Base-by-base conservation (phyloP, 2,888 invertebrate genomes). In the Boloria euphrosyne region DNA sequence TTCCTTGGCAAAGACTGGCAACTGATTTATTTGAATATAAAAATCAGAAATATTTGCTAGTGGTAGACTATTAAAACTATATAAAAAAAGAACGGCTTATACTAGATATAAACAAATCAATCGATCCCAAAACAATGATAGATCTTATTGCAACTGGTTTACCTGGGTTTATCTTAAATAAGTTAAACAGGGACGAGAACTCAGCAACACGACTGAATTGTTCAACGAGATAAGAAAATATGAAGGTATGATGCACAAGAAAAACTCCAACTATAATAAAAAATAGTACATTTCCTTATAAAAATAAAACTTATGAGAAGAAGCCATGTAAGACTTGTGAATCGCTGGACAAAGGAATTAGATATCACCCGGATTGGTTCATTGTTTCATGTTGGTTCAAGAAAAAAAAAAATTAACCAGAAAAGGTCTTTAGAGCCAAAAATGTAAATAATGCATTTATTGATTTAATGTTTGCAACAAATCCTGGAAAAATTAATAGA, bases 21-120 rank as follows among this genome's bases (percentile, higher is more conserved):
- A 22, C 22, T 22, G 22, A 22, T 22, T 22, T 22, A 22, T 22
- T 22, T 22, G 22, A 22, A 22, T 22, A 22, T 22, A 22, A 22
- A 22, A 22, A 22, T 22, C 22, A 22, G 22, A 22, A 22, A 22
- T 22, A 22, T 22, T 22, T 22, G 22, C 22, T 22, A 22, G 22
- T 22, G 3, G 22, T 22, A 22, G 22, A 22, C 22, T 22, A 22
- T 22, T 22, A 22, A 27, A n/a, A n/a, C n/a, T n/a, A n/a, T 0
- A 14, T 75, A 17, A 78, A 71, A 71, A 78, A 79, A 63, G 67
- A 67, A 38, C 59, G n/a, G 60, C 54, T 57, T 13, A 22, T 61
- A 52, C 14, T 63, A 31, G 64, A 67, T 13, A 47, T 67, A 1
- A 64, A 7, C 3, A 66, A 43, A n/a, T 7, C 49, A 46, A 66